A percentile compares a stretch with the other conserved stretches of the same genome.
Evolutionary conservation across 2,797 vertebrate genomes (phyloP).

Genomic region (Chromis chromis): DNA sequence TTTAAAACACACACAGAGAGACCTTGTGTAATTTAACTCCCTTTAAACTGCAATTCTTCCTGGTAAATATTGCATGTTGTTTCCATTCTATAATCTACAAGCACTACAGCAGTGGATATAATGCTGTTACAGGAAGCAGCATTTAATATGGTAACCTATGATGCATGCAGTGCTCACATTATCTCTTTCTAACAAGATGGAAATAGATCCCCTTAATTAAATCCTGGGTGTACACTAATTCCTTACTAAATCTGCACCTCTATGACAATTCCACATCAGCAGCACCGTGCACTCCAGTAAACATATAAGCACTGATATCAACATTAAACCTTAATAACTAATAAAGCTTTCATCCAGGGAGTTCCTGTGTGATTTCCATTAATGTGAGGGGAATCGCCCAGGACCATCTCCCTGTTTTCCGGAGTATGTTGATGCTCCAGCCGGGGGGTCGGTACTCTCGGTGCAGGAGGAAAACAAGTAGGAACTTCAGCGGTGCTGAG

Average conservation of each 20-base stretch:
- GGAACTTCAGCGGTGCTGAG: conserved; percentile 69
- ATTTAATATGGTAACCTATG: conserved; percentile 77
- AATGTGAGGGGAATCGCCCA: conserved; percentile 78
- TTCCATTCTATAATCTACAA: conserved; percentile 48
- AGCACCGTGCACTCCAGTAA: conserved; percentile 72
- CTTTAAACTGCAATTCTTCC: conserved; percentile 8
- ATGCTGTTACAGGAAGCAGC: conserved; percentile 65
- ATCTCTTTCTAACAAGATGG: conserved; percentile 83
- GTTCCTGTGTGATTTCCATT: conserved; percentile 85
- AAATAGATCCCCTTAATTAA: conserved; percentile 85
- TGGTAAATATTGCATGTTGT: conserved; percentile 22
- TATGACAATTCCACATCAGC: conserved; percentile 79
- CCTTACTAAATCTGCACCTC: conserved; percentile 79
- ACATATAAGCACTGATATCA: conserved; percentile 80
- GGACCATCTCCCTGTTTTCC: conserved; percentile 80
- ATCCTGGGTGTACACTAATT: conserved; percentile 82
- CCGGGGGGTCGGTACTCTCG: conserved; percentile 56
- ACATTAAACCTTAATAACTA: conserved; percentile 86
- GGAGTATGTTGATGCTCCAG: conserved; percentile 75
- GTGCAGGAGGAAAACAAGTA: conserved; percentile 65
- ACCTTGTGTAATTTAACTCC: background rate
- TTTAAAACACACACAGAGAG: too few species aligned
- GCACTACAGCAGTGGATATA: conserved; percentile 51
- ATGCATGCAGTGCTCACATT: conserved; percentile 76
- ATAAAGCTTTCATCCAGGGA: conserved; percentile 83